Conservation (phyloP, 2,888 invertebrate genomes). For the Leucoma salicis region DNA sequence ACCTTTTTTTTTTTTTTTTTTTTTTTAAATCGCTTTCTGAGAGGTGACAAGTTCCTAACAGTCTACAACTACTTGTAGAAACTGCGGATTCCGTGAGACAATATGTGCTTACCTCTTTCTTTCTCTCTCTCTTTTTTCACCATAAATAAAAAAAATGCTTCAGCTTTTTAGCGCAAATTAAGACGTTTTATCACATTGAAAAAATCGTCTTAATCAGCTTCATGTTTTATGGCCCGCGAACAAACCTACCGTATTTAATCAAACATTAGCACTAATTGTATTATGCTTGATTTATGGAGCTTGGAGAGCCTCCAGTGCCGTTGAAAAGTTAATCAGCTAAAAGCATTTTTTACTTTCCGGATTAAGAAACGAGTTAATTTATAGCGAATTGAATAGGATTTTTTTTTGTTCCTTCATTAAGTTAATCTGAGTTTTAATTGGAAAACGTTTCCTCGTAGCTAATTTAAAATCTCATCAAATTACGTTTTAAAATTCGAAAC, state of each 20-base stretch:
- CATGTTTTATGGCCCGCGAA: conserved; percentile 13
- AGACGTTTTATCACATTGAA: too few species aligned
- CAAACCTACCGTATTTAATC: conserved; percentile 47
- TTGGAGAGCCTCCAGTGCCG: conserved; percentile 64
- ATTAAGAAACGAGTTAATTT: conserved; percentile 73
- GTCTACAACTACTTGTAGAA: too few species aligned
- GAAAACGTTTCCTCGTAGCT: conserved; percentile 13
- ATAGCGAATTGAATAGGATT: conserved; percentile 59
- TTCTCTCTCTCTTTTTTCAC: too few species aligned
- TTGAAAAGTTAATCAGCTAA: conserved; percentile 78
- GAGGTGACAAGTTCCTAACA: too few species aligned
- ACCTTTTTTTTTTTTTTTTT: too few species aligned
- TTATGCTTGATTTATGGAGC: conserved; percentile 71
- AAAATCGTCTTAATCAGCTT: too few species aligned
- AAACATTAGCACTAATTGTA: conserved; percentile 70
- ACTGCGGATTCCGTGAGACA: too few species aligned
- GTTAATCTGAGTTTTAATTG: conserved; percentile 29
- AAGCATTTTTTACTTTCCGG: conserved; percentile 63
- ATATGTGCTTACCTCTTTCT: too few species aligned
- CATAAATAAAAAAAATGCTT: too few species aligned
- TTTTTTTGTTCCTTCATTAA: conserved; percentile 59
- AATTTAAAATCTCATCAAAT: conserved; percentile 11
- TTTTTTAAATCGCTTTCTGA: too few species aligned
- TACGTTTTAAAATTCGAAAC: too few species aligned
- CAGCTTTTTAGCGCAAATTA: too few species aligned